Conservation (phyloP, 2,797 vertebrate genomes). For the Alfaro cultratus region DNA sequence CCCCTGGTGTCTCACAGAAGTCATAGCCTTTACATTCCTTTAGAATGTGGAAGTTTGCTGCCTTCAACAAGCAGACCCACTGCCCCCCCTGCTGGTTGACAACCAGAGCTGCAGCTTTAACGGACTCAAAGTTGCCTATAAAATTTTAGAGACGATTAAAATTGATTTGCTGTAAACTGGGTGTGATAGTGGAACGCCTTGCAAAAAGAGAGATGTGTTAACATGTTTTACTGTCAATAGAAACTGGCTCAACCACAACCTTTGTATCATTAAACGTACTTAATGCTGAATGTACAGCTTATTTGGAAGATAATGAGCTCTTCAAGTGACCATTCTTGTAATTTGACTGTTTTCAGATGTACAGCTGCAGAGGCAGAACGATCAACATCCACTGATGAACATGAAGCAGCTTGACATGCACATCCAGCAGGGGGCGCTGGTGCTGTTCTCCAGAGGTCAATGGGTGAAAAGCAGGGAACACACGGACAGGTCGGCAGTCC, state of each 20-base stretch:
- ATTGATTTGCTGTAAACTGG: background rate
- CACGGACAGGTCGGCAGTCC: background rate
- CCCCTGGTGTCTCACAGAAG: slow-evolving; percentile 45
- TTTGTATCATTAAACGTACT: background rate
- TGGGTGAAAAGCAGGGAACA: background rate
- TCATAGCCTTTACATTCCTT: background rate
- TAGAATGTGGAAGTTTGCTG: background rate
- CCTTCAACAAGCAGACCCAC: accelerated
- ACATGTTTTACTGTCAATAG: background rate
- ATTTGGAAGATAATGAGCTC: background rate
- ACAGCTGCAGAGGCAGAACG: background rate
- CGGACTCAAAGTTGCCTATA: background rate
- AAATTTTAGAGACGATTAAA: background rate
- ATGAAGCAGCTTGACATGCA: background rate
- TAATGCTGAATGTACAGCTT: background rate
- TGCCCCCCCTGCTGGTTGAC: slow-evolving; percentile 52
- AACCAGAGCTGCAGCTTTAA: slow-evolving; percentile 9
- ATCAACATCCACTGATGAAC: background rate
- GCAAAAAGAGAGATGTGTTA: background rate
- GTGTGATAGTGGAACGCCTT: background rate
- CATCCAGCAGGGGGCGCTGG: background rate
- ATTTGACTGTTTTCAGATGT: background rate
- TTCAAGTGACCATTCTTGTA: background rate
- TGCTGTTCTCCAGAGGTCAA: background rate
- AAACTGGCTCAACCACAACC: slow-evolving; percentile 13